These are phyloP conservation scores for Leucoma salicis DNA, from an alignment of 2,888 invertebrate genomes.

Conservation along the genomic window DNA sequence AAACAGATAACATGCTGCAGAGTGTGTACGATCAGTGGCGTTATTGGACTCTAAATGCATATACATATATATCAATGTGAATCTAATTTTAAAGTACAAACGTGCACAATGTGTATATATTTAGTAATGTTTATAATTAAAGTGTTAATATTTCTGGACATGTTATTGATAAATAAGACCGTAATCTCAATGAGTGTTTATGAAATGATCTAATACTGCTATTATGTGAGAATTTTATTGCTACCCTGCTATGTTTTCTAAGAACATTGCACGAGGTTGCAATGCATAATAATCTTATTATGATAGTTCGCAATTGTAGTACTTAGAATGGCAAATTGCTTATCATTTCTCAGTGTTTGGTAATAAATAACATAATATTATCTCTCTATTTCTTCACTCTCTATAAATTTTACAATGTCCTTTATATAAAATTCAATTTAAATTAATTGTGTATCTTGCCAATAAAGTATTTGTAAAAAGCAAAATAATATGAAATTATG, in stretches of 20 bases:
- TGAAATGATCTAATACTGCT: conserved; percentile 49
- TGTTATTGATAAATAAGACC: conserved; percentile 59
- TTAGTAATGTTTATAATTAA: conserved; percentile 26
- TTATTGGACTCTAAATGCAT: conserved; percentile 67
- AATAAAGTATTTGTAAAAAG: conserved; percentile 72
- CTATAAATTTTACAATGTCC: conserved; percentile 67
- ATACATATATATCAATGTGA: conserved; percentile 66
- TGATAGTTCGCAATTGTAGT: conserved; percentile 71
- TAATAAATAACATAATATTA: conserved; percentile 47
- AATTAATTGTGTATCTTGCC: conserved; percentile 67
- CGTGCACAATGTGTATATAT: conserved; percentile 77
- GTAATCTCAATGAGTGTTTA: conserved; percentile 79
- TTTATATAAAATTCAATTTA: conserved; percentile 52
- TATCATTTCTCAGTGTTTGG: conserved; percentile 53
- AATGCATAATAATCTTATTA: conserved; percentile 34
- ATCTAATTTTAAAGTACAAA: conserved; percentile 78
- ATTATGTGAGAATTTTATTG: conserved; percentile 48
- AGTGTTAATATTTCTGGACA: conserved; percentile 50
- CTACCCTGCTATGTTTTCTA: conserved; percentile 71
- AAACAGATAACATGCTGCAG: conserved; percentile 51
- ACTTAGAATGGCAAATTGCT: conserved; percentile 69
- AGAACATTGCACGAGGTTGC: conserved; percentile 71
- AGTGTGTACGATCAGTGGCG: conserved; percentile 68
- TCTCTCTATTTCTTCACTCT: conserved; percentile 76
- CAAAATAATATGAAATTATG: conserved; percentile 59